Conservation (phyloP, 2,888 invertebrate genomes). For the Dione juno region DNA sequence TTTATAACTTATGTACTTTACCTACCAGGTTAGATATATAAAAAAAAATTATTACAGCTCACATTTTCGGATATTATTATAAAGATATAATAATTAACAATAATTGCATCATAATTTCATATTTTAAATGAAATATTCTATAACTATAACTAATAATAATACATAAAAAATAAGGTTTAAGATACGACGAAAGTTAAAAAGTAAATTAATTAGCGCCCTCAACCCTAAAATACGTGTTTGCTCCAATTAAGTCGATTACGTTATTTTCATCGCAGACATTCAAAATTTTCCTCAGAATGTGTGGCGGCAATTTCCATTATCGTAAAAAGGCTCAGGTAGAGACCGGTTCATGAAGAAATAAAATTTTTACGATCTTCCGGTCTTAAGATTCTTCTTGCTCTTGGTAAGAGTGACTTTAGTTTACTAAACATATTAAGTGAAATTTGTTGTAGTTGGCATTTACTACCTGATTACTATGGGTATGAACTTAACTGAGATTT, state of each 20-base stretch:
- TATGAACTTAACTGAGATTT: too few relatives aligned
- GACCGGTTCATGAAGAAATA: constrained; percentile 36
- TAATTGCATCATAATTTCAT: too few relatives aligned
- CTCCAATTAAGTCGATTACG: constrained; percentile 36
- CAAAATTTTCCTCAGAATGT: constrained; percentile 29
- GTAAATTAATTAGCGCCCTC: constrained; percentile 32
- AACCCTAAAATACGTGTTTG: constrained; percentile 34
- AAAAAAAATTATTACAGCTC: too few relatives aligned
- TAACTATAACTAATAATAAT: background rate
- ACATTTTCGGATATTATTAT: too few relatives aligned
- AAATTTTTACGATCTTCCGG: constrained; percentile 35
- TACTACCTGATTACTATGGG: too few relatives aligned
- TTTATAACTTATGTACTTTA: too few relatives aligned
- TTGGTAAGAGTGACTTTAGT: constrained; percentile 6
- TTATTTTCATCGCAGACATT: constrained; percentile 16
- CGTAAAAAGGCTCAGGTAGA: constrained; percentile 35
- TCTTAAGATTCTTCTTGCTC: constrained; percentile 33
- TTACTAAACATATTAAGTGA: background rate
- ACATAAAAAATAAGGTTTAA: background rate
- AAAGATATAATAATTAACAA: too few relatives aligned
- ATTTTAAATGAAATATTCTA: too few relatives aligned
- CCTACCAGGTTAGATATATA: too few relatives aligned
- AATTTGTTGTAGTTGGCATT: background rate
- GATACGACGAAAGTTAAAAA: constrained; percentile 17
- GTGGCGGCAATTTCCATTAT: constrained; percentile 36